Evolutionary conservation across 2,113 vertebrate species (phyloP).

Genomic region (Cricetomys ansorgei): DNA sequence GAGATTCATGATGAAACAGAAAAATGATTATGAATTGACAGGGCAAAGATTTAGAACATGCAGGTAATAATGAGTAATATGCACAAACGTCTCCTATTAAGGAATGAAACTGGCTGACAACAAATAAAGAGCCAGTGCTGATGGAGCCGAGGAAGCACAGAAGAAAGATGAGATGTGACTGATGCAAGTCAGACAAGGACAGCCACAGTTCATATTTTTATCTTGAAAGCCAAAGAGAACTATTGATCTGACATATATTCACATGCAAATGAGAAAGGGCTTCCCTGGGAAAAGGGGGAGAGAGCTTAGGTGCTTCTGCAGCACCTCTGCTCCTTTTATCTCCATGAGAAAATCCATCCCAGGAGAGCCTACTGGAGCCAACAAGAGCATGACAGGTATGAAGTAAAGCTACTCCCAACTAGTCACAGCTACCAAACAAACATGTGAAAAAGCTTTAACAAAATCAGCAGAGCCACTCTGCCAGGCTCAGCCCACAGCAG

Average conservation of each 20-base stretch:
- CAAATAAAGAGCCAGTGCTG: neutral
- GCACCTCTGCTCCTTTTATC: neutral
- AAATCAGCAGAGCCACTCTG: neutral
- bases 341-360: neutral
- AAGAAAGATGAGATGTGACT: neutral
- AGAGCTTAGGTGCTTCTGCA: neutral
- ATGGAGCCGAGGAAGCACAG: neutral
- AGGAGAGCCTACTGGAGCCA: neutral
- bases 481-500: neutral
- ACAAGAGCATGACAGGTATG: neutral
- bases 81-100: neutral
- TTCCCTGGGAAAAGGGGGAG: neutral
- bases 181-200: neutral
- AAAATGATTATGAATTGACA: conserved; percentile 9
- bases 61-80: neutral
- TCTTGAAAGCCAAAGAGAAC: conserved; percentile 30
- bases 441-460: neutral
- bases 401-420: neutral
- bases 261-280: neutral
- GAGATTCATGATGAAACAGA: neutral
- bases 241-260: neutral
- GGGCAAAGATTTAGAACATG: neutral
- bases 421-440: neutral
- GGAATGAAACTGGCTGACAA: neutral
- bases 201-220: neutral